These are phyloP conservation scores for Eurypyga helias DNA, from an alignment of 2,113 vertebrate species.

Conservation along the genomic window DNA sequence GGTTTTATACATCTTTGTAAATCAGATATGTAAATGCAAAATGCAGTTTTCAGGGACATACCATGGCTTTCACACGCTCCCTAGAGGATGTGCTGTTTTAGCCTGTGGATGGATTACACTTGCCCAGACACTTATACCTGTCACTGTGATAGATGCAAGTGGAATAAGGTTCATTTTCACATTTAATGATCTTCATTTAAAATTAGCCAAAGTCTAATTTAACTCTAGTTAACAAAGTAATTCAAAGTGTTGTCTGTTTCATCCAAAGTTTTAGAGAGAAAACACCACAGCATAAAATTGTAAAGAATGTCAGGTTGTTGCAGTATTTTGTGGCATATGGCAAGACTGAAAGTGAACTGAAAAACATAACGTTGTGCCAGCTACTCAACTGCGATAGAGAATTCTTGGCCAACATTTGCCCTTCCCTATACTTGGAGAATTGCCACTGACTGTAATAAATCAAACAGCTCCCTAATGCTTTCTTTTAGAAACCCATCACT, in stretches of 20 bases:
- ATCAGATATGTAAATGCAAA: not conserved
- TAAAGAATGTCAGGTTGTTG: slow-evolving; percentile 45
- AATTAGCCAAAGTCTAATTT: slow-evolving; percentile 25
- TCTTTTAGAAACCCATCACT: slow-evolving; percentile 25
- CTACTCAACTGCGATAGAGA: slow-evolving; percentile 38
- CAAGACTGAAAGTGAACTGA: slow-evolving; percentile 67
- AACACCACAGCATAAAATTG: not conserved
- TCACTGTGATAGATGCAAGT: not conserved
- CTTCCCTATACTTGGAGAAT: slow-evolving; percentile 67
- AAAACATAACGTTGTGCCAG: slow-evolving; percentile 72
- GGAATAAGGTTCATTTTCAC: not conserved
- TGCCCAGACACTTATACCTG: not conserved
- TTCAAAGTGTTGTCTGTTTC: slow-evolving; percentile 25
- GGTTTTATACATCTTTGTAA: not conserved
- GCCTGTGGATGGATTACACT: not conserved
- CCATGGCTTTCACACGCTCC: not conserved
- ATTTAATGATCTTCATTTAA: slow-evolving; percentile 11
- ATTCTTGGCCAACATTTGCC: slow-evolving; percentile 27
- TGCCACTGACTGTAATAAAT: slow-evolving; percentile 44
- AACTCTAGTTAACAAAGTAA: slow-evolving; percentile 36
- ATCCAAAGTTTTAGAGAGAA: not conserved
- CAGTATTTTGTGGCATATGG: slow-evolving; percentile 71
- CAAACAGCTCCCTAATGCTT: slow-evolving; percentile 2
- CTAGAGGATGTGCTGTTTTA: not conserved
- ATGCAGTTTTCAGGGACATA: not conserved